These are phyloP conservation scores for Dascyllus trimaculatus DNA, from an alignment of 2,113 vertebrate genomes.

Conservation along the genomic window DNA sequence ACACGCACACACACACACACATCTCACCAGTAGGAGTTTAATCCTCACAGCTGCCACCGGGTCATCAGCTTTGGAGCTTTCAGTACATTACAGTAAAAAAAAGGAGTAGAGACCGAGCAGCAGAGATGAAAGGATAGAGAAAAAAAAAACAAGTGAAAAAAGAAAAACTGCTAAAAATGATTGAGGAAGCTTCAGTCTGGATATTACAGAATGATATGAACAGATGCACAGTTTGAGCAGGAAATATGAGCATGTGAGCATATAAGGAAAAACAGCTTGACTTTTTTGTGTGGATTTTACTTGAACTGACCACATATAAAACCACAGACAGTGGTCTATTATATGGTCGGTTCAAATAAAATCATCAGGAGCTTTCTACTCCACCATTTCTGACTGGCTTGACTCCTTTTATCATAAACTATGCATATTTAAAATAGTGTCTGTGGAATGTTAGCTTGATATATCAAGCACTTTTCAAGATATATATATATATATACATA, in stretches of 20 bases:
- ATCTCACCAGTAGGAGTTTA: slow-evolving; percentile 33
- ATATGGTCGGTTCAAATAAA: too few relatives aligned
- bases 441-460: too few relatives aligned
- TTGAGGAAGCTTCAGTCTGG: background rate
- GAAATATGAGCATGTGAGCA: background rate
- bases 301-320: too few relatives aligned
- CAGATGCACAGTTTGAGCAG: background rate
- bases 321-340: too few relatives aligned
- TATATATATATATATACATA: too few relatives aligned
- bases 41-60: slow-evolving; percentile 45
- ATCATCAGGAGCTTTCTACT: too few relatives aligned
- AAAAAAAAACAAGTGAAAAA: background rate
- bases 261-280: too few relatives aligned
- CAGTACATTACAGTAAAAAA: slow-evolving; percentile 36
- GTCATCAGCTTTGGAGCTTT: slow-evolving; percentile 58
- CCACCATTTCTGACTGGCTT: too few relatives aligned
- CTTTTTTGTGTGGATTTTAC: background rate
- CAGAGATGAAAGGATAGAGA: slow-evolving; percentile 41
- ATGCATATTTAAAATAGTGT: too few relatives aligned
- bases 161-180: slow-evolving; percentile 5
- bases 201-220: background rate
- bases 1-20: slow-evolving; percentile 24
- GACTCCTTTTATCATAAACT: too few relatives aligned
- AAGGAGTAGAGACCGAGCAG: slow-evolving; percentile 16
- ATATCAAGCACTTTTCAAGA: too few relatives aligned